Percentiles rank a stretch among this genome's conserved stretches.
Conservation (phyloP, 2,113 vertebrate species). For the Plestiodon gilberti region DNA sequence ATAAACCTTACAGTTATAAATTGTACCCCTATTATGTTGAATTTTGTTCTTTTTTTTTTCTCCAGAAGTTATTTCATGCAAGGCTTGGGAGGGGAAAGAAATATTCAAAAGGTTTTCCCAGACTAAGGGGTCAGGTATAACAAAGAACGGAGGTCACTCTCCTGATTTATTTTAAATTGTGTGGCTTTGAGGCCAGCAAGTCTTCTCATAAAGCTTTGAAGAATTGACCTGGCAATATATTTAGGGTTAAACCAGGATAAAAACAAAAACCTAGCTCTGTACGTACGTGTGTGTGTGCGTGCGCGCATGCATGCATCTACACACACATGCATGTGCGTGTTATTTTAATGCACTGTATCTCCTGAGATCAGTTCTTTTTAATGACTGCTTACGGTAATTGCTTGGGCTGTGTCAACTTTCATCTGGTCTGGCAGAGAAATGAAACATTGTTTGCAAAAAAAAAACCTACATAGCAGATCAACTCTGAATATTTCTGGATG, state of each 20-base stretch:
- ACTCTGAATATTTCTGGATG: neutral
- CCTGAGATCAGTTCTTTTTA: slow-evolving; percentile 25
- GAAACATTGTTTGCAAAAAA: neutral
- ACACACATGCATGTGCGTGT: neutral
- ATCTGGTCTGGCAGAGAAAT: neutral
- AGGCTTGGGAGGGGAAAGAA: slow-evolving; percentile 4
- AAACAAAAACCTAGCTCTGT: neutral
- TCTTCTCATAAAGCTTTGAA: neutral
- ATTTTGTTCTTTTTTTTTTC: slow-evolving; percentile 55
- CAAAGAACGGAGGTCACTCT: slow-evolving; percentile 42
- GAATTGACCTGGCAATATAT: neutral
- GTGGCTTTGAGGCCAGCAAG: neutral
- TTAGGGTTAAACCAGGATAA: neutral
- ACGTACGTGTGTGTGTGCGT: too few species aligned
- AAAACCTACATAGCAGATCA: neutral
- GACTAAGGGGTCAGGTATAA: slow-evolving; percentile 29
- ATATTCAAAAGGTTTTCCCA: slow-evolving; percentile 55
- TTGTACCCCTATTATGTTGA: slow-evolving; percentile 42
- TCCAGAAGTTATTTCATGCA: slow-evolving; percentile 43
- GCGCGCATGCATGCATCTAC: too few species aligned
- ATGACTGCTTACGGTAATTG: slow-evolving; percentile 19
- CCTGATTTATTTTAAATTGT: slow-evolving; percentile 43
- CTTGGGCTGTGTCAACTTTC: neutral
- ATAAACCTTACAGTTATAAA: slow-evolving; percentile 63
- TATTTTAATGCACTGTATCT: neutral